Conservation (phyloP, 1,140 invertebrate genomes). For the Drosophila funebris region DNA sequence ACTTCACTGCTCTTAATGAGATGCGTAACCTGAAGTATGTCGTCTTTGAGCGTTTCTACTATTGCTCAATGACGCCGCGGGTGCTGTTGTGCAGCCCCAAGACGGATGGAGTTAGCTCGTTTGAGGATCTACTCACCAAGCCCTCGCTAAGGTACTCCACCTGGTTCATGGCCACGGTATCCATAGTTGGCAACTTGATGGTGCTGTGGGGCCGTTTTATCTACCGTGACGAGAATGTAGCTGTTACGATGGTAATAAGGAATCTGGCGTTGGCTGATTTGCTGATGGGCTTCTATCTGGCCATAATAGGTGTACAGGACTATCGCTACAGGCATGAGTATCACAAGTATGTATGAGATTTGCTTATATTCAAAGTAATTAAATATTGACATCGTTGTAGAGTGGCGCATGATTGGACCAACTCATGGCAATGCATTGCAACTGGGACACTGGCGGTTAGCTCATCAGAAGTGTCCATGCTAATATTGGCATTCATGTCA, state of each 20-base stretch:
- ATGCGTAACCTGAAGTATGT: constrained; percentile 85
- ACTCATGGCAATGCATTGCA: constrained; percentile 87
- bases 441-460: constrained; percentile 88
- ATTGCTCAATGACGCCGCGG: constrained; percentile 87
- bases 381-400: constrained; percentile 20
- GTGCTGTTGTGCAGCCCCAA: constrained; percentile 87
- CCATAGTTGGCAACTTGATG: constrained; percentile 87
- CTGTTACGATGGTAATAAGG: constrained; percentile 87
- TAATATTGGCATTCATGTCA: constrained; percentile 91
- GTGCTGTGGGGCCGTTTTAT: constrained; percentile 89
- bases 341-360: constrained; percentile 76
- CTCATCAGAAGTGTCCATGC: constrained; percentile 90
- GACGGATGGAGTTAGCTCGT: constrained; percentile 89
- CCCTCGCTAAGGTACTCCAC: constrained; percentile 87
- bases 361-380: not conserved
- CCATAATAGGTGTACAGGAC: constrained; percentile 89
- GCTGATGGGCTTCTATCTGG: constrained; percentile 91
- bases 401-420: constrained; percentile 88
- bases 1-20: constrained; percentile 85
- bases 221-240: constrained; percentile 86
- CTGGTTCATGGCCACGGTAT: constrained; percentile 89
- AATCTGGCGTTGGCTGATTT: constrained; percentile 92
- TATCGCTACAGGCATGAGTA: constrained; percentile 87
- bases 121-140: constrained; percentile 87
- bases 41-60: constrained; percentile 89